Conservation (phyloP, 2,888 invertebrate genomes). For the Nesidiocoris tenuis region DNA sequence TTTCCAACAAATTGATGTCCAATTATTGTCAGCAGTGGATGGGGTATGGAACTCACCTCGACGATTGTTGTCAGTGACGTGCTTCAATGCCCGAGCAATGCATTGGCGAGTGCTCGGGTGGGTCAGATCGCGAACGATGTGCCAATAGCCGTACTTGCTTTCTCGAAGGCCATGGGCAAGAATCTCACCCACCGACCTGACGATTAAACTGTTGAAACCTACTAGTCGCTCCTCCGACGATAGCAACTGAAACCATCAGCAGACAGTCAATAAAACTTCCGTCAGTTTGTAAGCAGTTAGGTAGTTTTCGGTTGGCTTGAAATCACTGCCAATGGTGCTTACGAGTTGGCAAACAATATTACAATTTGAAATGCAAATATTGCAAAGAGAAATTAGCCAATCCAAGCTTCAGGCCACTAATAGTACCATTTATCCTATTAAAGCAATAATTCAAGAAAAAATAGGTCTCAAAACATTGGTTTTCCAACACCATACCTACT, state of each 20-base stretch:
- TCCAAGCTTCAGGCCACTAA: no score
- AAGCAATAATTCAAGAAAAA: no score
- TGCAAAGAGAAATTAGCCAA: no score
- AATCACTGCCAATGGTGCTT: not conserved
- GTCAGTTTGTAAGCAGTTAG: no score
- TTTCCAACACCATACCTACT: no score
- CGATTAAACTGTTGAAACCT: slow-evolving; percentile 40
- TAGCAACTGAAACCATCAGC: slow-evolving; percentile 33
- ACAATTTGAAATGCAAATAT: no score
- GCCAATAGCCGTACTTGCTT: slow-evolving; percentile 48
- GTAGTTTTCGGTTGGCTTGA: not conserved
- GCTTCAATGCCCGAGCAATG: slow-evolving; percentile 48
- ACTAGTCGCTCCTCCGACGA: slow-evolving; percentile 42
- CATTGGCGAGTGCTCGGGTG: slow-evolving; percentile 48
- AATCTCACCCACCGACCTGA: slow-evolving; percentile 45
- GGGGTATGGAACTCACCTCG: no score
- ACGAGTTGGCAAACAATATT: not conserved
- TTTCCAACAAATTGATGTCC: no score
- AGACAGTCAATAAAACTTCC: no score
- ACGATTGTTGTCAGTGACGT: slow-evolving; percentile 41
- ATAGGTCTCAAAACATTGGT: no score
- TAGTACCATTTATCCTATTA: no score
- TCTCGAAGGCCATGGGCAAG: slow-evolving; percentile 48
- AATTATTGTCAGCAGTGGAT: no score
- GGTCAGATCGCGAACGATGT: slow-evolving; percentile 47